Evolutionary conservation across 2,888 invertebrate species (phyloP).

Genomic region (Dicranocentrus wangi): DNA sequence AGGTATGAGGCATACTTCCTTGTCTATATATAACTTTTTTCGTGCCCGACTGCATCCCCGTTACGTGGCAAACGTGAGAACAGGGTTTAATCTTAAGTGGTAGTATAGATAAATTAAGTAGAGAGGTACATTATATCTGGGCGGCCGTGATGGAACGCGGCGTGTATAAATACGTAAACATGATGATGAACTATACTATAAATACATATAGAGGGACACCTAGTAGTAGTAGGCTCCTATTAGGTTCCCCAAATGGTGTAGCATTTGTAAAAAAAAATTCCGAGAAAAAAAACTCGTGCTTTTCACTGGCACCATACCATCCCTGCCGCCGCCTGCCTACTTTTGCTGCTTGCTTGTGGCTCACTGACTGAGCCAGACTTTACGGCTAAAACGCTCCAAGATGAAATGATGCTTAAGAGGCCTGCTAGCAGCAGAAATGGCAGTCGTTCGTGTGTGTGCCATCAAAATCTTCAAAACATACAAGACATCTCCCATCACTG

Average conservation of each 20-base stretch:
- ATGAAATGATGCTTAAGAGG: constrained; percentile 54
- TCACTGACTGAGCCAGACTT: too few relatives aligned
- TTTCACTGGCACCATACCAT: too few relatives aligned
- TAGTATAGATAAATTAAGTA: constrained; percentile 2
- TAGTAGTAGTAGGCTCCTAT: background rate
- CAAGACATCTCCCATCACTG: background rate
- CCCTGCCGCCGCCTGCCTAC: too few relatives aligned
- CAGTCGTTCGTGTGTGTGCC: constrained; percentile 20
- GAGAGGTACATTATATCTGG: constrained; percentile 9
- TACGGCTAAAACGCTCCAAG: constrained; percentile 13
- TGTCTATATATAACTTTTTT: too few relatives aligned
- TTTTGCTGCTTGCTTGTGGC: too few relatives aligned
- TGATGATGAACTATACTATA: constrained; percentile 1
- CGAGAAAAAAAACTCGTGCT: background rate
- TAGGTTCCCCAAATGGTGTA: background rate
- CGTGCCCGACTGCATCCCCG: too few relatives aligned
- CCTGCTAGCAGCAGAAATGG: constrained; percentile 18
- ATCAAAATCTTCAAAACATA: constrained; percentile 31
- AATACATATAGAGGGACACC: background rate
- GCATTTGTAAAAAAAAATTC: constrained; percentile 3
- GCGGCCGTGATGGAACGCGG: constrained; percentile 10
- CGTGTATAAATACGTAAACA: background rate
- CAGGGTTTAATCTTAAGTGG: constrained; percentile 6
- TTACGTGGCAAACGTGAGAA: background rate
- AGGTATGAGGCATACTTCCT: constrained; percentile 21